A percentile compares a stretch with the other conserved stretches of the same genome.
phyloP scores from a whole-genome alignment of 2,797 vertebrate species.

The Rhinichthys osculus region DNA sequence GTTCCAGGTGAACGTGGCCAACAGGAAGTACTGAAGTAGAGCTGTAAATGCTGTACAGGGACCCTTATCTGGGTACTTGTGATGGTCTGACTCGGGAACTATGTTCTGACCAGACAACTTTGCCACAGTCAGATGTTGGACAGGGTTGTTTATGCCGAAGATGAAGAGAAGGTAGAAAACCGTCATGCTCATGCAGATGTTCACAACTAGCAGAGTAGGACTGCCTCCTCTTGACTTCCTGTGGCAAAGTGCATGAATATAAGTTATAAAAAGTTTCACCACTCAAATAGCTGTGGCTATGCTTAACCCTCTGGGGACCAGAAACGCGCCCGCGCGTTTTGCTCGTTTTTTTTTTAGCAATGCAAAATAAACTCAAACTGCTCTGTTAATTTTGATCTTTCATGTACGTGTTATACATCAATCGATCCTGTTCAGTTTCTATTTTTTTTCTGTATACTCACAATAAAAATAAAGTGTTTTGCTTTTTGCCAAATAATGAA shows the following conservation, averaged over 20 bases:
- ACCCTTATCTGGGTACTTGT: neutral
- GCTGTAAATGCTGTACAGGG: constrained; percentile 62
- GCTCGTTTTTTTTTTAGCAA: too few species aligned
- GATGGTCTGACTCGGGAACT: neutral
- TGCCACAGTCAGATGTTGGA: neutral
- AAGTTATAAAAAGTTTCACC: neutral
- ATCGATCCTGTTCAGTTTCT: too few species aligned
- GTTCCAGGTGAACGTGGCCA: constrained; percentile 77
- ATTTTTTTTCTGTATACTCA: too few species aligned
- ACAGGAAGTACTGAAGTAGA: constrained; percentile 78
- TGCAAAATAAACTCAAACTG: too few species aligned
- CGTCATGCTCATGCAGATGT: constrained; percentile 74
- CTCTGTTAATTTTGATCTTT: too few species aligned
- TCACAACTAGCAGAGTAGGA: constrained; percentile 70
- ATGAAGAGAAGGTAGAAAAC: constrained; percentile 81
- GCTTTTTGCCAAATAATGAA: too few species aligned
- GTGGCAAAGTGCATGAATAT: constrained; percentile 15
- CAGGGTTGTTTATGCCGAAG: constrained; percentile 72
- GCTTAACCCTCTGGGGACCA: too few species aligned
- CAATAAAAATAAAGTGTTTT: too few species aligned
- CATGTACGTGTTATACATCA: too few species aligned
- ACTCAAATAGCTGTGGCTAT: neutral
- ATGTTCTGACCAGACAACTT: accelerated
- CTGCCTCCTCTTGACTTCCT: constrained; percentile 68
- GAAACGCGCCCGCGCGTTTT: too few species aligned